A percentile compares a stretch with the other conserved stretches of the same genome.
Conservation (phyloP, 2,113 vertebrate genomes). For the Plecotus auritus region DNA sequence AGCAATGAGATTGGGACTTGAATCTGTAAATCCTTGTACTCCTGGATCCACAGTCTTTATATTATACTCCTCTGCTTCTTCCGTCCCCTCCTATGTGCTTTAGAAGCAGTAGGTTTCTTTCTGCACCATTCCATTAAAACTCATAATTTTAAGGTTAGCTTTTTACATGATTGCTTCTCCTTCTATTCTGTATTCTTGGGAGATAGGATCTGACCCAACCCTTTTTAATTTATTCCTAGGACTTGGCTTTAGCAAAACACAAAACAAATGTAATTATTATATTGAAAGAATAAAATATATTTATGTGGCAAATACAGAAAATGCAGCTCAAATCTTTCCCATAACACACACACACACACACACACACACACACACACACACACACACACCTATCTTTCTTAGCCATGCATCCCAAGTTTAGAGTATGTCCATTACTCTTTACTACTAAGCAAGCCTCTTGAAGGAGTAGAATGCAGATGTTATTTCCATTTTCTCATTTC, state of each 20-base stretch:
- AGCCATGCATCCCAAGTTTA: background rate
- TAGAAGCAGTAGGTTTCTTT: background rate
- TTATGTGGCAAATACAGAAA: background rate
- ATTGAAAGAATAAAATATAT: background rate
- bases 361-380: background rate
- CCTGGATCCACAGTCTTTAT: background rate
- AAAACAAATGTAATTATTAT: background rate
- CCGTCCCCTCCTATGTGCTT: background rate
- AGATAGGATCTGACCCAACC: background rate
- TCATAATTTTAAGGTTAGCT: background rate
- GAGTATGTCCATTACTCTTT: background rate
- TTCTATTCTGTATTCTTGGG: background rate
- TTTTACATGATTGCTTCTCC: background rate
- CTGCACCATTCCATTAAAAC: background rate
- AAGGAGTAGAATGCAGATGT: background rate
- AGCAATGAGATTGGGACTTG: background rate
- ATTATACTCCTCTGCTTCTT: background rate
- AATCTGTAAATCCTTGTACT: background rate
- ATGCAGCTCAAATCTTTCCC: background rate
- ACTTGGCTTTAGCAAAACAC: background rate
- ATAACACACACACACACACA: background rate
- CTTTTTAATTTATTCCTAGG: background rate
- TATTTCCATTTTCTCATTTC: background rate
- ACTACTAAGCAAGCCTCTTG: background rate
- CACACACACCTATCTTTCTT: background rate